Evolutionary conservation across 2,888 invertebrate genomes (phyloP), one percentile per base, ranked within the genome.

Genomic region (Eretmocerus hayati): DNA sequence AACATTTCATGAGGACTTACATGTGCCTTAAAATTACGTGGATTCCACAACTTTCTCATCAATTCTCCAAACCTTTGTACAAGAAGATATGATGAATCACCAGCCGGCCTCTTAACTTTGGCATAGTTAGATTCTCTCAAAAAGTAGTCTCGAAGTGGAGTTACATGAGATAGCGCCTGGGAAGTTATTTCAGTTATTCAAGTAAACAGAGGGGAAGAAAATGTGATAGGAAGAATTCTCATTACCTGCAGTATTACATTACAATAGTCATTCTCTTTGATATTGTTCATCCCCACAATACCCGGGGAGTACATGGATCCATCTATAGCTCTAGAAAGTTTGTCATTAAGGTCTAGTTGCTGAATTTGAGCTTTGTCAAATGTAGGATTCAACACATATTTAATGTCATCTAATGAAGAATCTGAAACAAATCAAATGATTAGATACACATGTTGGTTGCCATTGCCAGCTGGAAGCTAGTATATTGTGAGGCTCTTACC

Each of bases 1-100:
- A 99, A 75, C 97, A 99, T 99, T 78, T 99, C 99, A 69, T 99
- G 99, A 0, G 99, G 99, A 18, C 95, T 96, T 0, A 99, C 99
- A 66, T 99, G 99, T 1, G 97, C 90, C 73, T 99, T 99, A 69
- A 99, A 99, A 64, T 97, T 97, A 33, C 94, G 78, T 0, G 97
- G 96, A 73, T 99, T 99, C 99, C 99, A 99, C 61, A 99, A 76
- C 70, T 99, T 99, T 16, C 99, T 78, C 74, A 97, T 82, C 22
- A 99, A 75, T 69, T 99, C 97, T 0, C 97, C 97, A 71, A 95
- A 97, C 64, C 86, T 75, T 66, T 91, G 90, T 0, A 95, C 93
- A 39, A 99, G 74, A 22, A 94, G 79, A 65, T 90, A 91, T 47
- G 87, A 85, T 2, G 91, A 94, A 72, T 97, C 96, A 0, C 97